A percentile compares a stretch with the other conserved stretches of the same genome.
These are phyloP conservation scores for Condylura cristata DNA, from an alignment of 2,113 vertebrate genomes.

Conservation along the genomic window DNA sequence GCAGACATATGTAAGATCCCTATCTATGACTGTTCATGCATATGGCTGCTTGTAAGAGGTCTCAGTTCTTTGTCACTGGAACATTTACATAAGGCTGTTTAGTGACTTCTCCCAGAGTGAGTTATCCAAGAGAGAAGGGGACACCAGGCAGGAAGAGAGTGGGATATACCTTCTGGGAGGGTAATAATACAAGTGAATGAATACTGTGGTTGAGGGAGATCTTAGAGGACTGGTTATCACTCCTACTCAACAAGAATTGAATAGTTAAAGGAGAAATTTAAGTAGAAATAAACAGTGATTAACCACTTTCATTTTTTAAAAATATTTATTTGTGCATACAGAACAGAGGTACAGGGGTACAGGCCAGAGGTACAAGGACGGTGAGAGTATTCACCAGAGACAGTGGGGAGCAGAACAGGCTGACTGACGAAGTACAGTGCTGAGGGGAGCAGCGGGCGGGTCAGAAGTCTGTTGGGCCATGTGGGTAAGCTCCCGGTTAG, in stretches of 20 bases:
- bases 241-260: not conserved
- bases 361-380: too few relatives aligned
- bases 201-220: not conserved
- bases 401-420: too few relatives aligned
- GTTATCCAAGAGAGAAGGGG: not conserved
- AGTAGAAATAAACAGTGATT: not conserved
- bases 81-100: not conserved
- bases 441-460: too few relatives aligned
- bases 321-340: too few relatives aligned
- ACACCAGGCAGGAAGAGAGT: not conserved
- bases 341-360: too few relatives aligned
- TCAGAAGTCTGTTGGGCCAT: too few relatives aligned
- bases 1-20: not conserved
- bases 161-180: not conserved
- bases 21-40: not conserved
- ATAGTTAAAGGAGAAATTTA: constrained; percentile 4
- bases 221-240: not conserved
- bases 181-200: not conserved
- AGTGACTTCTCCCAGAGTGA: not conserved
- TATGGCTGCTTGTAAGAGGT: not conserved
- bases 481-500: too few relatives aligned
- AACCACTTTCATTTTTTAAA: too few relatives aligned
- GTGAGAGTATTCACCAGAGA: too few relatives aligned
- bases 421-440: too few relatives aligned
- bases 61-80: not conserved